phyloP scores from a whole-genome alignment of 2,113 vertebrate genomes.

The Macrotis lagotis region DNA sequence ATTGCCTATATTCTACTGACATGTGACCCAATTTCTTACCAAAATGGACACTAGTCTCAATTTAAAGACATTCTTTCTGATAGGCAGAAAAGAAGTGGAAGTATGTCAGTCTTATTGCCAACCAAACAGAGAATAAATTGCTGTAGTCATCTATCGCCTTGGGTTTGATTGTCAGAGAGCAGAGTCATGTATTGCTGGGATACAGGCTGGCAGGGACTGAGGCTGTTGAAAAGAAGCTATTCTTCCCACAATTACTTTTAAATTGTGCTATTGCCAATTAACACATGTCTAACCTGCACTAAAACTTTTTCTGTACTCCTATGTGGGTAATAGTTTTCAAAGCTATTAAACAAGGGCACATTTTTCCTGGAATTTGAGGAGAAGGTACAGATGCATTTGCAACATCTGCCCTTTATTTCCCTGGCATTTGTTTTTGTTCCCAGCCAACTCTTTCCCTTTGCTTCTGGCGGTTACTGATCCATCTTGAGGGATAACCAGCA shows the following conservation, averaged over 20 bases:
- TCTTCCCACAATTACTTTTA: slow-evolving; percentile 8
- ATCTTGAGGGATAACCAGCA: slow-evolving; percentile 58
- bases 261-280: slow-evolving; percentile 19
- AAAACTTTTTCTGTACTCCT: slow-evolving; percentile 28
- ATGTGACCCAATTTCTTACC: slow-evolving; percentile 66
- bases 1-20: slow-evolving; percentile 73
- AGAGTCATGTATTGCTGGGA: slow-evolving; percentile 64
- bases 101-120: slow-evolving; percentile 67
- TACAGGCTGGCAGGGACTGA: slow-evolving; percentile 58
- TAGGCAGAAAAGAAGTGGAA: slow-evolving; percentile 41
- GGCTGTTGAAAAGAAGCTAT: slow-evolving; percentile 60
- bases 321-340: background rate
- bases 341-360: background rate
- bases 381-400: slow-evolving; percentile 55
- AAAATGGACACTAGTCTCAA: slow-evolving; percentile 50
- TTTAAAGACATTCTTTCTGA: slow-evolving; percentile 57
- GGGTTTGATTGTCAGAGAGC: slow-evolving; percentile 53
- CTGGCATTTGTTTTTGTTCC: slow-evolving; percentile 36
- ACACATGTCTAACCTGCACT: background rate
- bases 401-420: slow-evolving; percentile 48
- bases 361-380: slow-evolving; percentile 62
- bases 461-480: slow-evolving; percentile 49
- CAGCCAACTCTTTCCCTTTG: slow-evolving; percentile 53
- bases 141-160: slow-evolving; percentile 62
- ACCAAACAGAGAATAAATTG: slow-evolving; percentile 67